These are phyloP conservation scores for Rhizoglyphus robini DNA, from an alignment of 1,140 invertebrate genomes.

Conservation along the genomic window DNA sequence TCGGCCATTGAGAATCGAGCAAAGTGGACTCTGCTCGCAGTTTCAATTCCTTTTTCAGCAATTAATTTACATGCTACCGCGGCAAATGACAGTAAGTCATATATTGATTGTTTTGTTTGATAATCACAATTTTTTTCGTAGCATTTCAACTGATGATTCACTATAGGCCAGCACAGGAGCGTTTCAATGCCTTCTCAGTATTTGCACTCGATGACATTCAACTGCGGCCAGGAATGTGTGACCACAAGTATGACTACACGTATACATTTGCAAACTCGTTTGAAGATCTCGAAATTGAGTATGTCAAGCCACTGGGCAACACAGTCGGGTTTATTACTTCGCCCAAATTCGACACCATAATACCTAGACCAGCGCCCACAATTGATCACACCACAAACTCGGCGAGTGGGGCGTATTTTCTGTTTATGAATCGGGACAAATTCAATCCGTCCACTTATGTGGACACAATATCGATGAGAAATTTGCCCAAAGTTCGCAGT, in stretches of 20 bases:
- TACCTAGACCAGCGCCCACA: not conserved
- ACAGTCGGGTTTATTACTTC: not conserved
- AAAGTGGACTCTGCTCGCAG: too few species aligned
- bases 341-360: not conserved
- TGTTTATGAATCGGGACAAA: not conserved
- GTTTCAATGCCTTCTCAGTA: conserved; percentile 3
- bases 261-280: not conserved
- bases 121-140: too few species aligned
- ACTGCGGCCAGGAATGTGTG: not conserved
- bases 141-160: too few species aligned
- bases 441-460: not conserved
- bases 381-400: not conserved
- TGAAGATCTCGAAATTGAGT: not conserved
- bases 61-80: too few species aligned
- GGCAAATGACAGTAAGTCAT: too few species aligned
- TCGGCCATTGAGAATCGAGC: not conserved
- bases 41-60: too few species aligned
- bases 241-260: not conserved
- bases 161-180: too few species aligned
- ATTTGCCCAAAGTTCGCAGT: not conserved
- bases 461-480: not conserved
- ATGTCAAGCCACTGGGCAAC: not conserved
- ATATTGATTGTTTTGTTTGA: too few species aligned
- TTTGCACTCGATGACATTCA: conserved; percentile 21
- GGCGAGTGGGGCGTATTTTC: not conserved